These are phyloP conservation scores for Euglossa dilemma DNA, from an alignment of 1,140 invertebrate genomes.

Conservation along the genomic window DNA sequence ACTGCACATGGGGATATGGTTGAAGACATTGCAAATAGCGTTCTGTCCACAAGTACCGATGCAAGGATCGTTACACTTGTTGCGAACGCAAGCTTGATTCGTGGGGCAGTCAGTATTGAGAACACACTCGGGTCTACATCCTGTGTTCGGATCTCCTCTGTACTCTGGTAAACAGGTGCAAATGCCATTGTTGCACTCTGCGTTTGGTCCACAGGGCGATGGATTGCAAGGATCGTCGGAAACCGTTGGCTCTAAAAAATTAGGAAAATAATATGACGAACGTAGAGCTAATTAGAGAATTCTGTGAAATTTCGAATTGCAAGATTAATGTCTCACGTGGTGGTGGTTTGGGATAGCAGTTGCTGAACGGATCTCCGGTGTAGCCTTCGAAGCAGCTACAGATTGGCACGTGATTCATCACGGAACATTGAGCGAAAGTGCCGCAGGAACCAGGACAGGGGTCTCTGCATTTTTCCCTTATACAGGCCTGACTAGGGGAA, in stretches of 20 bases:
- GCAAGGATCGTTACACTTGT: slow-evolving; percentile 92
- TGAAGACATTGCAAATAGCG: slow-evolving; percentile 87
- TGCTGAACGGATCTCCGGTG: slow-evolving; percentile 85
- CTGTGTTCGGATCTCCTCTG: slow-evolving; percentile 83
- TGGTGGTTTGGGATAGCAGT: slow-evolving; percentile 76
- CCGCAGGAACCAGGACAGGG: slow-evolving; percentile 92
- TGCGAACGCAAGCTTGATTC: slow-evolving; percentile 90
- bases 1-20: slow-evolving; percentile 88
- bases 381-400: slow-evolving; percentile 87
- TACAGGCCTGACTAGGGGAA: slow-evolving; percentile 78
- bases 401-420: slow-evolving; percentile 89
- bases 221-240: neutral
- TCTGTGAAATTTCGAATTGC: neutral
- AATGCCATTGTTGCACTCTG: slow-evolving; percentile 86
- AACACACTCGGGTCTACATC: slow-evolving; percentile 89
- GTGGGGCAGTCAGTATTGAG: slow-evolving; percentile 92
- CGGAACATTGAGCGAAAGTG: slow-evolving; percentile 86
- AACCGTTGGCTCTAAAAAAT: neutral
- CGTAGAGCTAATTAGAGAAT: no score
- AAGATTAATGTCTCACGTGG: slow-evolving; percentile 9
- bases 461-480: slow-evolving; percentile 83
- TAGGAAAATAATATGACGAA: neutral
- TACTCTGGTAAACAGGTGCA: slow-evolving; percentile 89
- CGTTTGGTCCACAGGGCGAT: slow-evolving; percentile 85
- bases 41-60: slow-evolving; percentile 87